These are phyloP conservation scores for Actinemys pallida DNA, from an alignment of 2,113 vertebrate species.

Conservation along the genomic window DNA sequence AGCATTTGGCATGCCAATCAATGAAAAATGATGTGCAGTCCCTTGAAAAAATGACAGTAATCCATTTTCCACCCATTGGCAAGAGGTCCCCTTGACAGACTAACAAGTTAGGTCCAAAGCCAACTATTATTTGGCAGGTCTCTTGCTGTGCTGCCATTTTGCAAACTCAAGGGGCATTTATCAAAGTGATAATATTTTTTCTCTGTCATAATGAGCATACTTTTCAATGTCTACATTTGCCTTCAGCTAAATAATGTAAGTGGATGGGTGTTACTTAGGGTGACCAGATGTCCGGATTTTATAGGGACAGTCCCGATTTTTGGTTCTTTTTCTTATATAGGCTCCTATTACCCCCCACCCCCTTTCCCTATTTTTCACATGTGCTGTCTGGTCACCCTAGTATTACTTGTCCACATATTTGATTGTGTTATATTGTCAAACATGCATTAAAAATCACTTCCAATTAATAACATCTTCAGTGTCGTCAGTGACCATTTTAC, in stretches of 20 bases:
- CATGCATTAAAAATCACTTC: background rate
- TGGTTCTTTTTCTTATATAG: too few relatives aligned
- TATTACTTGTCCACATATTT: rapidly evolving
- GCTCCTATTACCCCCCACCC: too few relatives aligned
- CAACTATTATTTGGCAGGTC: constrained; percentile 76
- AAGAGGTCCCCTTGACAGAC: constrained; percentile 79
- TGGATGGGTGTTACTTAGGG: background rate
- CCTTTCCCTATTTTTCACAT: too few relatives aligned
- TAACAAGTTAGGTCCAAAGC: constrained; percentile 77
- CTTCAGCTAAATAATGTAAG: constrained; percentile 15
- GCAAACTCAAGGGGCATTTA: constrained; percentile 60
- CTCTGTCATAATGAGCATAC: constrained; percentile 27
- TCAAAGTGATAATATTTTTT: constrained; percentile 56
- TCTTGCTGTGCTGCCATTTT: constrained; percentile 73
- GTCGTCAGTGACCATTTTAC: background rate
- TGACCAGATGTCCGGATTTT: too few relatives aligned
- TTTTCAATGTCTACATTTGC: constrained; percentile 33
- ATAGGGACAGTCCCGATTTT: too few relatives aligned
- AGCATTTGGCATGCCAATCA: constrained; percentile 87
- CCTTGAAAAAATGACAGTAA: constrained; percentile 82
- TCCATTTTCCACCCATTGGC: constrained; percentile 84
- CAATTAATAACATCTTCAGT: background rate
- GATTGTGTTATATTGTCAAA: background rate
- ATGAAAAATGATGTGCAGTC: constrained; percentile 79
- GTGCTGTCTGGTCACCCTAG: too few relatives aligned